Base-by-base conservation (phyloP, 2,113 vertebrate genomes). In the Serinus canaria region DNA sequence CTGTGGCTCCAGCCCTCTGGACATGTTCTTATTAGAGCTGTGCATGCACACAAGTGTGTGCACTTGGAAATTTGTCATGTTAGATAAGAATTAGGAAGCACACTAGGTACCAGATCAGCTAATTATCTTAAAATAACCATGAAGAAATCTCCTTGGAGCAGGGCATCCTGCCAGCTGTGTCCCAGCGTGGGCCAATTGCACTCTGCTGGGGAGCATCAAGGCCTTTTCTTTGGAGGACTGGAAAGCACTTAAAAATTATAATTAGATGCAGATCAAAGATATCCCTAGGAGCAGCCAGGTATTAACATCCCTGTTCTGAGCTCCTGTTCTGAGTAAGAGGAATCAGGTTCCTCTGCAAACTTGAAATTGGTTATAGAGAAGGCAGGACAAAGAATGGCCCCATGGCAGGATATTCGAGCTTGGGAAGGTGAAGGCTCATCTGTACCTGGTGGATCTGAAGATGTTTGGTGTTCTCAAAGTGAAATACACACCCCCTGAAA, bases 81-180 rank as follows among this genome's bases (percentile, higher is more conserved):
- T 92, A 80, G 83, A 59, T 58, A 94, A 89, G 85, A 86, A 77
- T 92, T 90, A 80, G 9, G 30, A 92, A 73, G 58, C 23, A 0
- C 28, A 18, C 41, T 58, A 87, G 55, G 83, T 91, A 91, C 50
- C 6, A 7, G 35, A 89, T 93, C 56, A 72, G 74, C 37, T 93
- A 94, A 93, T 94, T 95, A 63, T 83, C 64, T 80, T 87, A 68
- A 80, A 92, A 95, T 44, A 87, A 62, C 52, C 41, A 25, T 5
- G 13, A 91, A 44, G 46, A 84, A 77, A 63, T 80, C 82, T 77
- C 7, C 0, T 1, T 4, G 25, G 82, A 90, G 56, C 4, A 39
- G 50, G 24, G 46, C n/a, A 55, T 47, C 39, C 94, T 0, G 1
- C 62, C 85, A 90, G 44, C 83, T 77, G 37, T 52, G 46, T 84